These are phyloP conservation scores for Tiliqua scincoides DNA, from an alignment of 2,113 vertebrate species.

Conservation along the genomic window DNA sequence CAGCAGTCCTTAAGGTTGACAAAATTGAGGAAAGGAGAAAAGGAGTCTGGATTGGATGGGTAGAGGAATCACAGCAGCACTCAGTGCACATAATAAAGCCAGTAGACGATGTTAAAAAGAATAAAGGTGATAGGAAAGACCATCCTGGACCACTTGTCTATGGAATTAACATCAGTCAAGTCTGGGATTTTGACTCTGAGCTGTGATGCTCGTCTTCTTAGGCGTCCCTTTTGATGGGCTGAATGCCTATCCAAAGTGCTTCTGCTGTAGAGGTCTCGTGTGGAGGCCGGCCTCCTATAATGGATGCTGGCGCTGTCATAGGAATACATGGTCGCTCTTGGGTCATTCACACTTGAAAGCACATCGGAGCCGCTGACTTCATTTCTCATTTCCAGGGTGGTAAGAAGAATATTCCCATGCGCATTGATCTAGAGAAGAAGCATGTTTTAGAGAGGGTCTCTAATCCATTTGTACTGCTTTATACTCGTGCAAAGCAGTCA, in stretches of 20 bases:
- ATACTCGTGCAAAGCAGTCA: not conserved
- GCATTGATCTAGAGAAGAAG: constrained; percentile 83
- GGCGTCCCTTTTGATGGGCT: constrained; percentile 82
- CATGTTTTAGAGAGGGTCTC: constrained; percentile 48
- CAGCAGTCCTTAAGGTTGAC: constrained; percentile 64
- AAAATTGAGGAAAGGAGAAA: constrained; percentile 64
- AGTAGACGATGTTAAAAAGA: constrained; percentile 96
- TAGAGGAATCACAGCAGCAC: constrained; percentile 36
- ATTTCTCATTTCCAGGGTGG: constrained; percentile 81
- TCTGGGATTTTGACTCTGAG: constrained; percentile 95
- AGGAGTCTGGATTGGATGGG: constrained; percentile 40
- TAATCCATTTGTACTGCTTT: not conserved
- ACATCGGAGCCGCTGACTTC: constrained; percentile 82
- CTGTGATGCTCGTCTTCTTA: constrained; percentile 88
- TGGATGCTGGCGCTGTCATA: constrained; percentile 90
- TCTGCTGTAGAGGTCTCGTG: constrained; percentile 84
- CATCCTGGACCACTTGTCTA: constrained; percentile 97
- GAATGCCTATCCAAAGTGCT: constrained; percentile 80
- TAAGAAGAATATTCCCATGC: constrained; percentile 89
- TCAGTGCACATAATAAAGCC: constrained; percentile 96
- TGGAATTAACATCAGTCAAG: constrained; percentile 93
- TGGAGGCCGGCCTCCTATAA: constrained; percentile 84
- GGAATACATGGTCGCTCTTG: constrained; percentile 79
- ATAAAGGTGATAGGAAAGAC: constrained; percentile 92
- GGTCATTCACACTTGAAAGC: constrained; percentile 75